A percentile compares a stretch with the other conserved stretches of the same genome.
phyloP scores from a whole-genome alignment of 2,888 invertebrate genomes.

The Sarcophaga caerulescens region DNA sequence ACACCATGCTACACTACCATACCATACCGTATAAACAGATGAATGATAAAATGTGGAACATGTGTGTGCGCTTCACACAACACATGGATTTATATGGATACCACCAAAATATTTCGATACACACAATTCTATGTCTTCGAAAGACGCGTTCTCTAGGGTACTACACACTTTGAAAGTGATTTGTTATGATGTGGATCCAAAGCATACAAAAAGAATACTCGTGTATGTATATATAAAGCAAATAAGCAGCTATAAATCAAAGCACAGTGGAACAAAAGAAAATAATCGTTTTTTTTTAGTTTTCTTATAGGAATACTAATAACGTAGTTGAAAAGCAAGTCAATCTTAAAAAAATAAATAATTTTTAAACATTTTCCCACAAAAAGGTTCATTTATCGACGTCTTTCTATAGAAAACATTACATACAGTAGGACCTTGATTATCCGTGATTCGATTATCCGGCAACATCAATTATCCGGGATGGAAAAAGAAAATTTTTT shows the following conservation, averaged over 20 bases:
- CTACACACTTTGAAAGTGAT: not conserved
- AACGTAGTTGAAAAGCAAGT: not conserved
- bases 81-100: not conserved
- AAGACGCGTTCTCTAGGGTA: slow-evolving; percentile 22
- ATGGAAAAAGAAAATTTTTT: no score
- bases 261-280: slow-evolving; percentile 9
- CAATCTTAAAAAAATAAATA: not conserved
- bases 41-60: slow-evolving; percentile 64
- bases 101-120: not conserved
- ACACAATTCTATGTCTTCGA: slow-evolving; percentile 4
- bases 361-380: not conserved
- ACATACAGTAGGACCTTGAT: no score
- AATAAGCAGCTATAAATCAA: not conserved
- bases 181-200: not conserved
- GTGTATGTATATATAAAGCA: not conserved
- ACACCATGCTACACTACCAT: not conserved
- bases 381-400: not conserved
- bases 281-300: not conserved
- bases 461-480: no score
- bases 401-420: not conserved
- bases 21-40: slow-evolving; percentile 48
- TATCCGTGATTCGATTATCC: no score
- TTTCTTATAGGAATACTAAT: not conserved
- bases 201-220: not conserved
- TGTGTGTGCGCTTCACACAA: slow-evolving; percentile 53